These are phyloP conservation scores for Papilio helenus DNA, from an alignment of 1,140 invertebrate species.

Conservation along the genomic window DNA sequence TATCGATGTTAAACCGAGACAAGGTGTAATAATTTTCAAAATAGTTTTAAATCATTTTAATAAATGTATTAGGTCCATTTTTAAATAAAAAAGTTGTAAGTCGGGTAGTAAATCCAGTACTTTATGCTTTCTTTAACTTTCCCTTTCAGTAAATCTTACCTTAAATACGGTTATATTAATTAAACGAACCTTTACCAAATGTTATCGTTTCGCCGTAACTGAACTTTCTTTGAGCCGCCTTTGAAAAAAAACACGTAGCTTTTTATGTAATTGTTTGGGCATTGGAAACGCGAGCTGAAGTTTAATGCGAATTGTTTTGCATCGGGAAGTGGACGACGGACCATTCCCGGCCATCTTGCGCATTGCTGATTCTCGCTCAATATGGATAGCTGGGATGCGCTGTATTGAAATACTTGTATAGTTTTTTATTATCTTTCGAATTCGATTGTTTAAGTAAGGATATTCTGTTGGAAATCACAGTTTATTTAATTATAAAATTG, in stretches of 20 bases:
- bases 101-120: too few relatives aligned
- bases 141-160: neutral
- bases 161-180: constrained; percentile 15
- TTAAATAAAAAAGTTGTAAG: too few relatives aligned
- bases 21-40: neutral
- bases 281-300: constrained; percentile 37
- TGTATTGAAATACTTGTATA: constrained; percentile 19
- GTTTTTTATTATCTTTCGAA: neutral
- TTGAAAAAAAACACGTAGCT: neutral
- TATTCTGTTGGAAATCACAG: neutral
- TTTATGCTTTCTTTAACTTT: neutral
- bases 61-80: too few relatives aligned
- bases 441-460: neutral
- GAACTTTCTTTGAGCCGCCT: constrained; percentile 17
- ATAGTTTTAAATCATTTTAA: too few relatives aligned
- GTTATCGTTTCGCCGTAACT: constrained; percentile 26
- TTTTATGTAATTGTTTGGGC: constrained; percentile 32
- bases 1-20: neutral
- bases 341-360: constrained; percentile 39
- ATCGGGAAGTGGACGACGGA: constrained; percentile 40
- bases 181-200: constrained; percentile 17
- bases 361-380: constrained; percentile 41
- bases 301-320: constrained; percentile 50
- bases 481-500: neutral
- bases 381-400: constrained; percentile 33